phyloP scores from a whole-genome alignment of 2,113 vertebrate species.

The Platysternon megacephalum region DNA sequence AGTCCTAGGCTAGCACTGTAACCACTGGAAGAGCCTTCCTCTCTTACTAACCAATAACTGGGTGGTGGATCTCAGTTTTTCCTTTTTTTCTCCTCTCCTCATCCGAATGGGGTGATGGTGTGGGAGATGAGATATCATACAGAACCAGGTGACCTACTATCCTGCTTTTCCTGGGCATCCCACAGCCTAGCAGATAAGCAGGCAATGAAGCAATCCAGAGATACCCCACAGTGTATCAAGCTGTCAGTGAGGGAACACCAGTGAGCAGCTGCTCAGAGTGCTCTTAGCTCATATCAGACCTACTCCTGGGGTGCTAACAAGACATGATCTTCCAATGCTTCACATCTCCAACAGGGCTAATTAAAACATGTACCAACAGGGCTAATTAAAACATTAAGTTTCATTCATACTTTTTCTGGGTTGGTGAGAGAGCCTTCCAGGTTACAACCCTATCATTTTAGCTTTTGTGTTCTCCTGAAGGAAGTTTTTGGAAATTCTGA shows the following conservation, averaged over 20 bases:
- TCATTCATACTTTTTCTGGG: not conserved
- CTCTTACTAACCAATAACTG: no score
- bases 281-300: not conserved
- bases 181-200: not conserved
- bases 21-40: no score
- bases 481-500: not conserved
- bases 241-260: not conserved
- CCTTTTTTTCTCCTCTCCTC: not conserved
- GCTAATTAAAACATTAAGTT: not conserved
- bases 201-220: accelerated
- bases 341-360: not conserved
- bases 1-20: no score
- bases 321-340: not conserved
- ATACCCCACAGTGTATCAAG: not conserved
- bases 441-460: not conserved
- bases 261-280: not conserved
- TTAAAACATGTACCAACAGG: not conserved
- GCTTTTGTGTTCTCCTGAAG: not conserved
- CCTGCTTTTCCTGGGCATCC: not conserved
- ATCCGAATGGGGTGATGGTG: no score
- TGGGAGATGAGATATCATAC: no score
- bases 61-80: not conserved
- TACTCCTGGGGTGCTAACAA: not conserved
- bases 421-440: not conserved
- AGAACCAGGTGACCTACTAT: not conserved